These are phyloP conservation scores for Pachyuromys duprasi DNA, from an alignment of 2,797 vertebrate species.

Conservation along the genomic window DNA sequence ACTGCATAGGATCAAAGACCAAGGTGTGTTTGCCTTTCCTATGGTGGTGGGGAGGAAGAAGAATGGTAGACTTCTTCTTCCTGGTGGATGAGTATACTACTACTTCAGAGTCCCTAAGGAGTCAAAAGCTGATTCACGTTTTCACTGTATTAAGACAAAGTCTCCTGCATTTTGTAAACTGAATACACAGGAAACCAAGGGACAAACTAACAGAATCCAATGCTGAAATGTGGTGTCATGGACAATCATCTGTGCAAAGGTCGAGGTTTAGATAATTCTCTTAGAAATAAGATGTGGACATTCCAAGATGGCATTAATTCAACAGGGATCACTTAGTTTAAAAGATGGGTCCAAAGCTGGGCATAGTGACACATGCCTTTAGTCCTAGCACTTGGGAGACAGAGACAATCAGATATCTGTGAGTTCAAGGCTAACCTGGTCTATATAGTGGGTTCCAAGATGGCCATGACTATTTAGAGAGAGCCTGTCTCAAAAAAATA, in stretches of 20 bases:
- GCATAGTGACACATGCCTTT: neutral
- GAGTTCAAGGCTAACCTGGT: neutral
- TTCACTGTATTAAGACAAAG: constrained; percentile 2
- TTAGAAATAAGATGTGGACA: neutral
- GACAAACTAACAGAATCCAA: neutral
- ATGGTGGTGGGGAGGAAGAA: neutral
- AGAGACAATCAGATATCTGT: neutral
- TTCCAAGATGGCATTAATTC: neutral
- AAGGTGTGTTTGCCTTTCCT: neutral
- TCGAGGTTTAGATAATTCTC: neutral
- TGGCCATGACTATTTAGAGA: neutral
- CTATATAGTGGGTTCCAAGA: neutral
- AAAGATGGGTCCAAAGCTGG: neutral
- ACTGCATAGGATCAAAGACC: neutral
- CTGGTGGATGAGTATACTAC: neutral
- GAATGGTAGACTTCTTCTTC: neutral
- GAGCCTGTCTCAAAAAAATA: neutral
- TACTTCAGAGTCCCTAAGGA: neutral
- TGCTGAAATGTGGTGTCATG: neutral
- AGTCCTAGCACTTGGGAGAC: neutral
- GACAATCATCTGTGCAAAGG: neutral
- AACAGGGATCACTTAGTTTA: neutral
- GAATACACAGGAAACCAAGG: neutral
- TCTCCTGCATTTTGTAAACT: neutral
- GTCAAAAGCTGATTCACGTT: constrained; percentile 7